These are phyloP conservation scores for Drosophila pseudotalamancana DNA, from an alignment of 2,888 invertebrate species.

Conservation along the genomic window DNA sequence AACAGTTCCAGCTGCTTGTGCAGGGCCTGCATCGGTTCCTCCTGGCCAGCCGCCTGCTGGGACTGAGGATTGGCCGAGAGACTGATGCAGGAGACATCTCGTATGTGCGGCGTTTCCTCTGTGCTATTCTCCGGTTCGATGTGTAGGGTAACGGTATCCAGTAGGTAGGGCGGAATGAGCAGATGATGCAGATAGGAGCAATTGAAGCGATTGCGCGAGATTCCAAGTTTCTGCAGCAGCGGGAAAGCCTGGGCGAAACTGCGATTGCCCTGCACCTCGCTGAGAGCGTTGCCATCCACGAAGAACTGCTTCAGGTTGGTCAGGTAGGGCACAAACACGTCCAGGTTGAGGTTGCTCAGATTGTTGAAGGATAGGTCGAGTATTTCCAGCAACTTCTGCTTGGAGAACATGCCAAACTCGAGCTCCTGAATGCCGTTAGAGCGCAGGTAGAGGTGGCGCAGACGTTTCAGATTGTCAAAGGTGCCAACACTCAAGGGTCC, in stretches of 20 bases:
- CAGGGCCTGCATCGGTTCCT: conserved; percentile 37
- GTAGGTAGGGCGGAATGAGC: conserved; percentile 78
- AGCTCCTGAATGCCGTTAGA: conserved; percentile 73
- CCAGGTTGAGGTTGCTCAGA: conserved; percentile 84
- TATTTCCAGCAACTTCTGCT: conserved; percentile 83
- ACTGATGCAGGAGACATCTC: conserved; percentile 81
- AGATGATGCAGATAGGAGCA: conserved; percentile 82
- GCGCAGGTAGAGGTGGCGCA: conserved; percentile 78
- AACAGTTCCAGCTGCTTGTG: conserved; percentile 70
- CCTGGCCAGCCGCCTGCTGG: conserved; percentile 19
- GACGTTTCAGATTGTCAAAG: conserved; percentile 80
- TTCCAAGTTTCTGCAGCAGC: conserved; percentile 76
- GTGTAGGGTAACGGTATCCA: conserved; percentile 73
- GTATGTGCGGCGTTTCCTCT: conserved; percentile 81
- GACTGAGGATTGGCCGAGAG: not conserved
- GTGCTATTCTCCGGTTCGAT: conserved; percentile 78
- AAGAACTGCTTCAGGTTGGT: conserved; percentile 78
- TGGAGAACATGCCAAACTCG: conserved; percentile 83
- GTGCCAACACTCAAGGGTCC: conserved; percentile 81
- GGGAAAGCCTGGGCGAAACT: conserved; percentile 81
- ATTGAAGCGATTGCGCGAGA: conserved; percentile 82
- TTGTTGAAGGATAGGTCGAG: conserved; percentile 86
- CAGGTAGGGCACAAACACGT: conserved; percentile 83
- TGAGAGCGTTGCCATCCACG: conserved; percentile 81
- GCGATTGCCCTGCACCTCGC: conserved; percentile 79